Evolutionary conservation across 2,113 vertebrate genomes (phyloP).

Genomic region (Caloenas nicobarica): DNA sequence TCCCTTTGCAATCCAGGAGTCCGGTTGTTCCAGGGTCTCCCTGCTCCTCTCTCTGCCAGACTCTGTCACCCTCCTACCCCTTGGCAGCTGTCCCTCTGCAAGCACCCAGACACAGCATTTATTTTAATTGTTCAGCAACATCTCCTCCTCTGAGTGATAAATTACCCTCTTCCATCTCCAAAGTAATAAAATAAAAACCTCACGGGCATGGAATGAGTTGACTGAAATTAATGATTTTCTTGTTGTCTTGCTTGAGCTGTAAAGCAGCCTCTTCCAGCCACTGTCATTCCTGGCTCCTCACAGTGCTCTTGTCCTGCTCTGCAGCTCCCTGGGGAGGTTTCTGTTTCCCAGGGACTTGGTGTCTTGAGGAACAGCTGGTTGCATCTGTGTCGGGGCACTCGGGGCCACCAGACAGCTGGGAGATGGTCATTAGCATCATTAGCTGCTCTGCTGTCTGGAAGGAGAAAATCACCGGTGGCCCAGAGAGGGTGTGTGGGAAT

Average conservation of each 20-base stretch:
- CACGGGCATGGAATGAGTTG: not conserved
- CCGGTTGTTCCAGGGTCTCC: not conserved
- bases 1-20: not conserved
- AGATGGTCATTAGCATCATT: not conserved
- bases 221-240: conserved; percentile 22
- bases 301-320: not conserved
- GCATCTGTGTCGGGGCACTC: not conserved
- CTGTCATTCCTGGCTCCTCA: not conserved
- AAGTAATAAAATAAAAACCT: conserved; percentile 43
- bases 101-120: not conserved
- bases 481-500: not conserved
- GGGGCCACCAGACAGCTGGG: not conserved
- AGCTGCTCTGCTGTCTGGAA: not conserved
- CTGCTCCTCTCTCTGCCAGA: not conserved
- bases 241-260: not conserved
- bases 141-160: conserved; percentile 7
- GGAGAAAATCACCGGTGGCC: not conserved
- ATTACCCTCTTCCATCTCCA: conserved; percentile 16
- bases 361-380: not conserved
- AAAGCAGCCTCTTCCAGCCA: not conserved
- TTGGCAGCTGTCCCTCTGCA: not conserved
- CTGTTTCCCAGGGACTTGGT: not conserved
- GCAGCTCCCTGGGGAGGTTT: not conserved
- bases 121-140: conserved; percentile 11
- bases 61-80: not conserved